A percentile compares a stretch with the other conserved stretches of the same genome.
Conservation (phyloP, 1,140 invertebrate species). For the Aphelenchoides avenae region DNA sequence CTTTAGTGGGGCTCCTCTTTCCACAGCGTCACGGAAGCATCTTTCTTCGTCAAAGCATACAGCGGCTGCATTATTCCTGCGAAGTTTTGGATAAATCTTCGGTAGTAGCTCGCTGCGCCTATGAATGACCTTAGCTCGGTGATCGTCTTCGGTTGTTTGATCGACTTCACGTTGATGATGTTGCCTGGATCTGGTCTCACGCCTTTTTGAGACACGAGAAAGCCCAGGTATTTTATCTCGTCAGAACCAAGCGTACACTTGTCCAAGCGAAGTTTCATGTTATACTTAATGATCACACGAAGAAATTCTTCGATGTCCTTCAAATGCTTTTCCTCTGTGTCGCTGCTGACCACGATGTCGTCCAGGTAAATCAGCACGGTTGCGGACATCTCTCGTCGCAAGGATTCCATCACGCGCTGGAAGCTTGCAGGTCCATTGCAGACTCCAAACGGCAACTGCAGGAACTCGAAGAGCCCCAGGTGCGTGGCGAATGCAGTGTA, state of each 20-base stretch:
- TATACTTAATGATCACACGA: background rate
- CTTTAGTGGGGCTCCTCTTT: no score
- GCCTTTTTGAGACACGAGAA: slow-evolving; percentile 10
- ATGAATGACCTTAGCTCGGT: slow-evolving; percentile 20
- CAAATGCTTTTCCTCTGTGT: slow-evolving; percentile 12
- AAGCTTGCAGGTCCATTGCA: slow-evolving; percentile 10
- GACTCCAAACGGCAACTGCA: slow-evolving; percentile 13
- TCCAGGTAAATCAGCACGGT: slow-evolving; percentile 27
- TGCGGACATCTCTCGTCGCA: slow-evolving; percentile 4
- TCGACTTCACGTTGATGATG: background rate
- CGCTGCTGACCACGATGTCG: slow-evolving; percentile 14
- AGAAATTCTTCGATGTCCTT: slow-evolving; percentile 14
- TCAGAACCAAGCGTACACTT: slow-evolving; percentile 12
- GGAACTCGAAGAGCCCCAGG: slow-evolving; percentile 8
- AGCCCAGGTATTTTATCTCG: slow-evolving; percentile 20
- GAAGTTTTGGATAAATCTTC: slow-evolving; percentile 17
- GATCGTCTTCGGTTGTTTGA: slow-evolving; percentile 15
- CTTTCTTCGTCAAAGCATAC: slow-evolving; percentile 18
- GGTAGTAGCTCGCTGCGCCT: slow-evolving; percentile 15
- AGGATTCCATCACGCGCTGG: slow-evolving; percentile 15
- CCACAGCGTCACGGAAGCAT: no score
- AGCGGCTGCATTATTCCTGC: slow-evolving; percentile 15
- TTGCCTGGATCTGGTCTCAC: slow-evolving; percentile 12
- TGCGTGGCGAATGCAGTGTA: slow-evolving; percentile 13
- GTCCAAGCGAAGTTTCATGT: slow-evolving; percentile 13